Evolutionary conservation across 2,797 vertebrate genomes (phyloP).

Genomic region (Odontamblyopus rebecca): DNA sequence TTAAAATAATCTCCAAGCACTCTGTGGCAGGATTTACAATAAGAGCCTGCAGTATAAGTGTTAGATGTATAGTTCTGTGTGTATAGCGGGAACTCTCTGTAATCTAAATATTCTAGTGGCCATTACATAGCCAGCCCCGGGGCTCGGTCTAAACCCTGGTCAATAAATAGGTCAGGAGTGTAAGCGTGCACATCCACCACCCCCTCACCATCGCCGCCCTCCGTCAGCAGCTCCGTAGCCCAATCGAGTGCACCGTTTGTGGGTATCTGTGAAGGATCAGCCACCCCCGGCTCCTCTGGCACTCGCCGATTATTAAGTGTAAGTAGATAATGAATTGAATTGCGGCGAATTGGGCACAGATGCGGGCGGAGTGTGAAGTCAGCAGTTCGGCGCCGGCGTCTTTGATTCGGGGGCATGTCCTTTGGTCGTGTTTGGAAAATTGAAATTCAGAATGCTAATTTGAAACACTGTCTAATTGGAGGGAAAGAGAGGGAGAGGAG

Average conservation of each 20-base stretch:
- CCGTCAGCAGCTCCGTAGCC: slow-evolving; percentile 76
- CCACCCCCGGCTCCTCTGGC: slow-evolving; percentile 75
- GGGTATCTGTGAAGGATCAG: slow-evolving; percentile 76
- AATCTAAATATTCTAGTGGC: slow-evolving; percentile 42
- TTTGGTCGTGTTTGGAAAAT: slow-evolving; percentile 41
- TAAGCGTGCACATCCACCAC: slow-evolving; percentile 67
- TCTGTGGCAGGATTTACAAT: no score
- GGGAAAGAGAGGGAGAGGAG: slow-evolving; percentile 13
- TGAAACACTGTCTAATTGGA: slow-evolving; percentile 60
- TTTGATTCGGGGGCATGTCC: slow-evolving; percentile 53
- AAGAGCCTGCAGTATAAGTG: no score
- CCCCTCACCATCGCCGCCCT: slow-evolving; percentile 76
- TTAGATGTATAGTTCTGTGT: no score
- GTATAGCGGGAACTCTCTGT: no score
- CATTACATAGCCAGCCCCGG: slow-evolving; percentile 43
- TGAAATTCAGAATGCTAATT: slow-evolving; percentile 69
- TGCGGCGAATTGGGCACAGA: slow-evolving; percentile 33
- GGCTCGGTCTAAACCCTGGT: slow-evolving; percentile 55
- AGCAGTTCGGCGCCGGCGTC: slow-evolving; percentile 32
- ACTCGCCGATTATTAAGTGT: slow-evolving; percentile 83
- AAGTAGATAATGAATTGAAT: slow-evolving; percentile 82
- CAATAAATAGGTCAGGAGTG: slow-evolving; percentile 67
- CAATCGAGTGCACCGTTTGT: slow-evolving; percentile 84
- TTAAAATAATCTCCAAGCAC: no score
- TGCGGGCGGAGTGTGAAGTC: slow-evolving; percentile 27